Percentiles rank a stretch among this genome's conserved stretches.
These are phyloP conservation scores for Standfussiana lucernea DNA, from an alignment of 2,888 invertebrate species.

Conservation along the genomic window DNA sequence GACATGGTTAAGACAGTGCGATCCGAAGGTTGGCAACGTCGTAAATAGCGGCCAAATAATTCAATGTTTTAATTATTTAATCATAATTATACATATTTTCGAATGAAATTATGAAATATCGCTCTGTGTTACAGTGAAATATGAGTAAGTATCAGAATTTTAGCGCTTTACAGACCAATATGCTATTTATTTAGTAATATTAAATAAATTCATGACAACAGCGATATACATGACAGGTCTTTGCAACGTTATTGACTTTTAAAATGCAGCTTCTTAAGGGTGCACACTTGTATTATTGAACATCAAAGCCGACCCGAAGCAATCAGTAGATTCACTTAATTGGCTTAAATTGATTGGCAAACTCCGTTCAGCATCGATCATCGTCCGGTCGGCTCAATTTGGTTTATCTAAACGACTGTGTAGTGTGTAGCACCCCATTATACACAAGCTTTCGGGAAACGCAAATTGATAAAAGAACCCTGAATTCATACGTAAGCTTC, in stretches of 20 bases:
- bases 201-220: background rate
- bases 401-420: background rate
- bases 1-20: background rate
- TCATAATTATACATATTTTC: background rate
- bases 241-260: background rate
- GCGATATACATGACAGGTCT: background rate
- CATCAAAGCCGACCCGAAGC: background rate
- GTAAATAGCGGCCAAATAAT: background rate
- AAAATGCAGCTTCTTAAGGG: no score
- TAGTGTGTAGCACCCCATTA: background rate
- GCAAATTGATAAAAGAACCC: slow-evolving; percentile 68
- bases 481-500: slow-evolving; percentile 68
- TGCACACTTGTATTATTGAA: background rate
- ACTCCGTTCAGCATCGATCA: background rate
- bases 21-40: background rate
- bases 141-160: background rate
- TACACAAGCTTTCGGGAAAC: slow-evolving; percentile 23
- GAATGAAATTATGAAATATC: background rate
- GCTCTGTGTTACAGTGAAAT: background rate
- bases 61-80: background rate
- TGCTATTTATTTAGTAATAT: background rate
- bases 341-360: background rate
- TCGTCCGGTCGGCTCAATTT: background rate
- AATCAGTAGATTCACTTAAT: background rate
- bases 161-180: background rate